These are phyloP conservation scores for Mythimna albipuncta DNA, from an alignment of 2,888 invertebrate species.

Conservation along the genomic window DNA sequence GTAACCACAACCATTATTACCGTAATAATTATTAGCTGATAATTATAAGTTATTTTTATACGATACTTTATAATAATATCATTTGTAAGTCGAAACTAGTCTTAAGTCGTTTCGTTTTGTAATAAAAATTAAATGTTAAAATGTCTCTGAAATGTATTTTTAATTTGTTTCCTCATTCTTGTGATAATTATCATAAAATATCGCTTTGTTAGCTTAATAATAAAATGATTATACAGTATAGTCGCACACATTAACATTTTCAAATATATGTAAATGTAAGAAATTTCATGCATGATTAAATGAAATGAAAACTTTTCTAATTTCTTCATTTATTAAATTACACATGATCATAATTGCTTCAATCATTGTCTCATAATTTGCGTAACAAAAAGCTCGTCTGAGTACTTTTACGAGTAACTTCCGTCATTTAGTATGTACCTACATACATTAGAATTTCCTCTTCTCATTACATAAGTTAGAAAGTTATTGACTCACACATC, in stretches of 20 bases:
- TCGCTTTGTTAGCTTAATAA: background rate
- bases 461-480: conserved; percentile 53
- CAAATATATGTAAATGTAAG: background rate
- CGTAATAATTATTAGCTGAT: conserved; percentile 62
- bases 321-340: conserved; percentile 1
- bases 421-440: conserved; percentile 36
- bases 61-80: conserved; percentile 68
- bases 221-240: conserved; percentile 13
- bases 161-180: conserved; percentile 49
- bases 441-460: conserved; percentile 58
- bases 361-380: conserved; percentile 14
- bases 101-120: conserved; percentile 86
- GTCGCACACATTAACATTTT: conserved; percentile 28
- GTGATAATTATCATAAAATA: conserved; percentile 37
- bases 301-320: background rate
- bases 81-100: conserved; percentile 75
- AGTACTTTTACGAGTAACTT: conserved; percentile 48
- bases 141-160: conserved; percentile 57
- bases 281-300: conserved; percentile 19
- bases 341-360: background rate
- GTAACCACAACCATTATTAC: conserved; percentile 59
- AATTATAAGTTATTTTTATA: conserved; percentile 77
- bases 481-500: conserved; percentile 55
- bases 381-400: conserved; percentile 9
- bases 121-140: conserved; percentile 74